Evolutionary conservation across 2,113 vertebrate species (phyloP).

Genomic region (Phalacrocorax carbo): DNA sequence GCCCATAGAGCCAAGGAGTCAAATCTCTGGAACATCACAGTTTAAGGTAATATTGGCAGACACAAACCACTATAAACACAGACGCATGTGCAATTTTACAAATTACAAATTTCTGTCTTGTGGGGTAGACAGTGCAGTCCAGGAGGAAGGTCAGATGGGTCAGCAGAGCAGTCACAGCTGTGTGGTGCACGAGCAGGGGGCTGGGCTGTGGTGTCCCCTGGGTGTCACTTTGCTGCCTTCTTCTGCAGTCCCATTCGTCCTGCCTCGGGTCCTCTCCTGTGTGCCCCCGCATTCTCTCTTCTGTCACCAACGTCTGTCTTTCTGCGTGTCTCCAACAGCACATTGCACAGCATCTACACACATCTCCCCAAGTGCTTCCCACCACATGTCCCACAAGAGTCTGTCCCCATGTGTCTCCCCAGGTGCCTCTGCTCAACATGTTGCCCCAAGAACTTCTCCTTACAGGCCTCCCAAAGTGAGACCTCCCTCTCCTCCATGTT

Average conservation of each 20-base stretch:
- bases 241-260: background rate
- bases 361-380: background rate
- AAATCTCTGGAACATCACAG: background rate
- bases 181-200: too few species aligned
- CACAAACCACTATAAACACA: background rate
- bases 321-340: background rate
- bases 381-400: too few species aligned
- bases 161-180: background rate
- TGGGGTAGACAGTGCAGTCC: too few species aligned
- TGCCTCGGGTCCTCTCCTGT: background rate
- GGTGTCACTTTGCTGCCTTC: rapidly evolving
- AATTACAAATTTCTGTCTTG: background rate
- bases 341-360: rapidly evolving
- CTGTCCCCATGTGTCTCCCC: background rate
- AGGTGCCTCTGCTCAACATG: background rate
- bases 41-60: background rate
- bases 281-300: background rate
- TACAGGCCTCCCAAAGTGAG: background rate
- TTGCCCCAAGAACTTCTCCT: background rate
- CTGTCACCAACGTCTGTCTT: background rate
- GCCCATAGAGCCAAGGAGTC: background rate
- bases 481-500: background rate
- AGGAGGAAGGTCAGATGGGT: background rate
- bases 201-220: background rate
- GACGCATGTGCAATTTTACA: background rate